Percentiles rank a stretch among this genome's conserved stretches.
Evolutionary conservation across 2,113 vertebrate species (phyloP).

Genomic region (Gymnocephalus cernua): DNA sequence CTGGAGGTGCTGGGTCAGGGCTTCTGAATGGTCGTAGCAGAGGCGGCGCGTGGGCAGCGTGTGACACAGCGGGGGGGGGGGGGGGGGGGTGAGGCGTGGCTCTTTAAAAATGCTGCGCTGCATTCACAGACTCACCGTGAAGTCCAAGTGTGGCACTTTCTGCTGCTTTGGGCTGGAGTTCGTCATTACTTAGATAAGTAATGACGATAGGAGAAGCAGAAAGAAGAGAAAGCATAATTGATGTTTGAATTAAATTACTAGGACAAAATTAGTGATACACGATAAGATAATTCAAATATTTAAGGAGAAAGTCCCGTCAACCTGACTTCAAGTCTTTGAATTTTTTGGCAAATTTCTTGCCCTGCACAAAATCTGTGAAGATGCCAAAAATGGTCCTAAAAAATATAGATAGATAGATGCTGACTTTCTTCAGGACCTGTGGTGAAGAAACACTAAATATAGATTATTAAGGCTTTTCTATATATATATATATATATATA

Average conservation of each 20-base stretch:
- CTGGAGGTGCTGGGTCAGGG: background rate
- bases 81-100: no score
- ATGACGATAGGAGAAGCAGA: background rate
- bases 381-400: background rate
- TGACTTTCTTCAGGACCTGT: no score
- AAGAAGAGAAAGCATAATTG: background rate
- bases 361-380: background rate
- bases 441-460: no score
- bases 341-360: background rate
- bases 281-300: no score
- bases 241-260: background rate
- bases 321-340: background rate
- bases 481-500: no score
- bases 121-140: constrained; percentile 35
- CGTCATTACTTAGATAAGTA: background rate
- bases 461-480: no score
- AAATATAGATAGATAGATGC: no score
- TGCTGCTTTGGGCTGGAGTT: background rate
- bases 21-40: constrained; percentile 53
- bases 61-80: constrained; percentile 54
- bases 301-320: background rate
- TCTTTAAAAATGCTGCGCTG: constrained; percentile 29
- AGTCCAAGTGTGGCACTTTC: fast-evolving
- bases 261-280: no score
- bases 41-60: constrained; percentile 58